These are phyloP conservation scores for Drosophila picticornis DNA, from an alignment of 2,888 invertebrate genomes.

Conservation along the genomic window DNA sequence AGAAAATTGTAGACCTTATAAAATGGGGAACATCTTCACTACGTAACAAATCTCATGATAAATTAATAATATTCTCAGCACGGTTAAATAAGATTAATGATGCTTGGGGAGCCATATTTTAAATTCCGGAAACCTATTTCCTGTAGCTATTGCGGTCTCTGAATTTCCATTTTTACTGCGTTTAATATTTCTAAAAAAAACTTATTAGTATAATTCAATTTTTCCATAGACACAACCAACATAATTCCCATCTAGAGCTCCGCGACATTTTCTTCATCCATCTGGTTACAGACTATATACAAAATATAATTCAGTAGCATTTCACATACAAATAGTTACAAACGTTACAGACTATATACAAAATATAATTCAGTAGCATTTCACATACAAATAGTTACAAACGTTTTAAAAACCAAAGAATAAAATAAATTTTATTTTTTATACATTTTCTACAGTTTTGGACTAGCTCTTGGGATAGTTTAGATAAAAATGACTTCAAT, in stretches of 20 bases:
- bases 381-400: background rate
- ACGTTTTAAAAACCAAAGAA: background rate
- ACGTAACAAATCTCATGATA: background rate
- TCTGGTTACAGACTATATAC: background rate
- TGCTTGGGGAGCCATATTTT: background rate
- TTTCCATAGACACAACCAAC: background rate
- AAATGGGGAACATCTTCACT: background rate
- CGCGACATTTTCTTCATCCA: background rate
- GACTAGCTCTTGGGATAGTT: background rate
- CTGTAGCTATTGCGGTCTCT: background rate
- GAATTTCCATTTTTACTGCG: background rate
- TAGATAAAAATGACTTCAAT: slow-evolving; percentile 57
- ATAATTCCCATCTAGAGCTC: slow-evolving; percentile 33
- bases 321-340: background rate
- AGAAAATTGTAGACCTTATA: background rate
- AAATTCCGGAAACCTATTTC: background rate
- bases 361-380: slow-evolving; percentile 11
- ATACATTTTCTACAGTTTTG: slow-evolving; percentile 4
- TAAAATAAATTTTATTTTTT: background rate
- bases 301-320: slow-evolving; percentile 9
- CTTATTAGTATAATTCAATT: background rate
- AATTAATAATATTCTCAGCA: background rate
- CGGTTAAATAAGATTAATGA: background rate
- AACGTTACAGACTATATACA: background rate
- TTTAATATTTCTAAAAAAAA: background rate